phyloP scores from a whole-genome alignment of 2,888 invertebrate species.

The Pachymerium ferrugineum region DNA sequence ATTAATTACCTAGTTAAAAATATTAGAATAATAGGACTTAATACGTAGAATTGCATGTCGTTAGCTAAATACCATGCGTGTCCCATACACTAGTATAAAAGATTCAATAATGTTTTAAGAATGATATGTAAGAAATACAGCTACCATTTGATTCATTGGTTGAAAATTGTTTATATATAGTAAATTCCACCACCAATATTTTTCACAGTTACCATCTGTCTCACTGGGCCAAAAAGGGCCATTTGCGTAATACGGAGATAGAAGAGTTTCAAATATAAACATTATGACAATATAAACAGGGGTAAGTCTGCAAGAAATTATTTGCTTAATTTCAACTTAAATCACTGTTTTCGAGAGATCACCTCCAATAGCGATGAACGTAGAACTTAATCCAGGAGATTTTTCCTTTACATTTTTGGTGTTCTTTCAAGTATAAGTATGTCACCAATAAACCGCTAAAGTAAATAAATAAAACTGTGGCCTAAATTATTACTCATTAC shows the following conservation, averaged over 20 bases:
- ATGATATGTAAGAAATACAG: not conserved
- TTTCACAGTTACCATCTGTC: not conserved
- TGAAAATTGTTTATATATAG: constrained; percentile 21
- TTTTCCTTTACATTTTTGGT: not conserved
- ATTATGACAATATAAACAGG: not conserved
- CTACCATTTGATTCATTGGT: not conserved
- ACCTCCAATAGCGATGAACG: constrained; percentile 3
- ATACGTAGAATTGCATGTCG: constrained; percentile 29
- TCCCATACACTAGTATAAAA: not conserved
- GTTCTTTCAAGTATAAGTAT: not conserved
- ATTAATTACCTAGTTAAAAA: not conserved
- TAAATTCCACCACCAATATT: constrained; percentile 25
- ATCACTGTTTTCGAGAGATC: not conserved
- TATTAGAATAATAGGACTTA: constrained; percentile 24
- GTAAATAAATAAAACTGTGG: not conserved
- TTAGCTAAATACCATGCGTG: constrained; percentile 28
- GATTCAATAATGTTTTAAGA: not conserved
- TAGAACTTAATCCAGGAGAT: constrained; percentile 11
- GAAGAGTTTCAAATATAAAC: not conserved
- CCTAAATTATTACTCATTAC: not conserved
- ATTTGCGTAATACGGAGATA: not conserved
- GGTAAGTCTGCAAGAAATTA: not conserved
- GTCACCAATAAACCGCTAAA: constrained; percentile 25
- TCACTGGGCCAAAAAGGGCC: constrained; percentile 13
- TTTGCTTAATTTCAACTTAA: not conserved